A percentile compares a stretch with the other conserved stretches of the same genome.
Conservation (phyloP, 2,797 vertebrate genomes). For the Xenopus petersii region DNA sequence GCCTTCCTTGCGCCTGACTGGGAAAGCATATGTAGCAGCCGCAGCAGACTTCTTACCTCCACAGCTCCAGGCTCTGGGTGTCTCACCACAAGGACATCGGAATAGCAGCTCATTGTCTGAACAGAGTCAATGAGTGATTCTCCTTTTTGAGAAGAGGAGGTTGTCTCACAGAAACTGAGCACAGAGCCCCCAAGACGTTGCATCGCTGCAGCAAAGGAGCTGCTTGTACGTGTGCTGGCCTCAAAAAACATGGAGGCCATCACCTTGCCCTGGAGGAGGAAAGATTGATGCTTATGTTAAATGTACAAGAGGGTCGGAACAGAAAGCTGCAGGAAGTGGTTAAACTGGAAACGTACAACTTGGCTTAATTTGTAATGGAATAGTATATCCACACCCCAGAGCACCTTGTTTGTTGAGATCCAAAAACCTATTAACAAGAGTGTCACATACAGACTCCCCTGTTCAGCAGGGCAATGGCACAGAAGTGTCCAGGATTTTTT, state of each 20-base stretch:
- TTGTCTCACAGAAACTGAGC: conserved; percentile 86
- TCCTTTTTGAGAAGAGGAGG: conserved; percentile 90
- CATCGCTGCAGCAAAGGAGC: conserved; percentile 91
- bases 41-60: conserved; percentile 70
- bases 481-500: too few relatives aligned
- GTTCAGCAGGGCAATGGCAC: too few relatives aligned
- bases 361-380: too few relatives aligned
- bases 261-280: conserved; percentile 78
- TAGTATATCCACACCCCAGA: too few relatives aligned
- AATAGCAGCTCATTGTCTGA: conserved; percentile 94
- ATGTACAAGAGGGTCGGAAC: too few relatives aligned
- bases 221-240: conserved; percentile 92
- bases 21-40: neutral
- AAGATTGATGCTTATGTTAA: neutral
- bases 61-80: conserved; percentile 88
- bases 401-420: too few relatives aligned
- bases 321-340: too few relatives aligned
- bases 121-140: conserved; percentile 90
- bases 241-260: conserved; percentile 98
- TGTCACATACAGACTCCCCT: too few relatives aligned
- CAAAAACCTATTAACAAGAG: too few relatives aligned
- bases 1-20: too few relatives aligned
- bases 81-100: conserved; percentile 88
- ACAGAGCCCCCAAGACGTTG: conserved; percentile 87
- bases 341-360: too few relatives aligned